These are phyloP conservation scores for Acrocephalus scirpaceus DNA, from an alignment of 2,797 vertebrate species.

Conservation along the genomic window DNA sequence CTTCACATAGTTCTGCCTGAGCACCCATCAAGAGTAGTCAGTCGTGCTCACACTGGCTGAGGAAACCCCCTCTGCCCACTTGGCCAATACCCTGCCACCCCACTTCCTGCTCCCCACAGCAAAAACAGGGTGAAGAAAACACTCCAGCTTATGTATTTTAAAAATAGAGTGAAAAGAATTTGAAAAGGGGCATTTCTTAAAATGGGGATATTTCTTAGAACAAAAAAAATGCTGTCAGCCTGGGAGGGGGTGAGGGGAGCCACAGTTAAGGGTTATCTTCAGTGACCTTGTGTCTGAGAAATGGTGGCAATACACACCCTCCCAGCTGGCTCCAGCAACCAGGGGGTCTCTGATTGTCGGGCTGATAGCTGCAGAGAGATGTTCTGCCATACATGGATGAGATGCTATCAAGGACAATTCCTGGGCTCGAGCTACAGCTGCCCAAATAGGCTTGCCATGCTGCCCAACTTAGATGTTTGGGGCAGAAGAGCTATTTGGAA, in stretches of 20 bases:
- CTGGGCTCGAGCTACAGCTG: not conserved
- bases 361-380: too few species aligned
- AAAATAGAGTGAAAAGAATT: not conserved
- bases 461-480: accelerated
- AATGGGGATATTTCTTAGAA: not conserved
- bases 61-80: accelerated
- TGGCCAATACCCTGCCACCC: not conserved
- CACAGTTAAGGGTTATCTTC: not conserved
- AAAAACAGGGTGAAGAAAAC: not conserved
- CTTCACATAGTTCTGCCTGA: not conserved
- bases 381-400: too few species aligned
- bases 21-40: not conserved
- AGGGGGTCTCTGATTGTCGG: not conserved
- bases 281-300: accelerated
- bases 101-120: not conserved
- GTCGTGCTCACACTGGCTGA: accelerated
- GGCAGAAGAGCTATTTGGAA: not conserved
- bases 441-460: accelerated
- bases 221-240: not conserved
- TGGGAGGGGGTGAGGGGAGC: accelerated
- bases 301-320: not conserved
- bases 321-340: not conserved
- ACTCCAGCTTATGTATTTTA: not conserved
- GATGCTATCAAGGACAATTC: accelerated
- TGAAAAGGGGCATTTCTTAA: not conserved